Base-by-base conservation (phyloP, 1,140 invertebrate genomes). In the Drosophila lini region DNA sequence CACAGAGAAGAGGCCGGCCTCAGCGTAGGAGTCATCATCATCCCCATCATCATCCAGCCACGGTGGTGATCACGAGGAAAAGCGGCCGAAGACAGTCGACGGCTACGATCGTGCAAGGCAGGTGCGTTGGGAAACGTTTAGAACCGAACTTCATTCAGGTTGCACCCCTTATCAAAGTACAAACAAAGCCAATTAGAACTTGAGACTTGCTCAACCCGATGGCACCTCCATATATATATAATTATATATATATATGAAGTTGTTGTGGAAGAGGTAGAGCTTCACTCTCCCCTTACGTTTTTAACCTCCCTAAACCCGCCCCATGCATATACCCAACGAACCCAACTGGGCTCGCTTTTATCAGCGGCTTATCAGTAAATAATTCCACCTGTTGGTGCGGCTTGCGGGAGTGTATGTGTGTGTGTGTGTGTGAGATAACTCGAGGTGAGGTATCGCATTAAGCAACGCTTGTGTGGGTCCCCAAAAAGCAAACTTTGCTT, bases 291-390 rank as follows among this genome's bases (percentile, higher is more conserved):
- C 63, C 65, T 31, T 32, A n/a, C 40, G 57, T 52, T 53, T 47
- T 44, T 38, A n/a, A 15, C 38, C 47, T 45, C 38, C 32, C 34
- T 11, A 64, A 73, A 60, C 48, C 22, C 61, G 36, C 36, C 34
- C 50, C 50, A 22, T 22, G 3, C 22, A 22, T 3, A 22, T 22
- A 22, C 22, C 22, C 22, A 22, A 32, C 9, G 31, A 32, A 32
- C 31, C 50, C 50, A 34, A 52, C 52, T 58, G 68, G 68, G 59
- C 67, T 65, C 76, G 61, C 62, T 81, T 80, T 88, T 88, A 88
- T 88, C 83, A 88, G 83, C 68, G 84, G 83, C 83, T 88, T 88
- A 88, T 88, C 83, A 88, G 83, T 88, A 88, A 88, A 88, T 88
- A 88, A 88, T 88, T 88, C 80, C 83, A 88, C 84, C 83, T 88